These are phyloP conservation scores for Notoglanidium macrostoma DNA, from an alignment of 2,797 vertebrate genomes.

Conservation along the genomic window DNA sequence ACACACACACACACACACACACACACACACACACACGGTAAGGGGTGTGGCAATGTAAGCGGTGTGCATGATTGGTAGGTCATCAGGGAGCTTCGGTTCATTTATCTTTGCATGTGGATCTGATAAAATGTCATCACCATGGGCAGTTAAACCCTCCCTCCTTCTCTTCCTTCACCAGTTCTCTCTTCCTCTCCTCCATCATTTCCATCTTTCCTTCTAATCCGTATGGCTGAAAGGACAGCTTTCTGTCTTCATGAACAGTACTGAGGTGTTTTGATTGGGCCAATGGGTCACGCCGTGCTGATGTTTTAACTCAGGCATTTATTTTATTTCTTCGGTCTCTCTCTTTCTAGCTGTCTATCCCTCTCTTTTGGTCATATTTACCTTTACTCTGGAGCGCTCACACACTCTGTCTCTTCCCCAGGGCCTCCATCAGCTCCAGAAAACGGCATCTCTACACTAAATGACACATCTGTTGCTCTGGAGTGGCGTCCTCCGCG, in stretches of 20 bases:
- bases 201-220: constrained; percentile 22
- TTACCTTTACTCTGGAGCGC: background rate
- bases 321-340: background rate
- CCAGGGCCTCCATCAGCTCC: constrained; percentile 80
- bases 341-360: background rate
- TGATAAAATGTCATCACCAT: constrained; percentile 49
- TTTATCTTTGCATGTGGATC: constrained; percentile 31
- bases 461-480: constrained; percentile 81
- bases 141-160: constrained; percentile 32
- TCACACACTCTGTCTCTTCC: background rate
- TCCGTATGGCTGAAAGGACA: background rate
- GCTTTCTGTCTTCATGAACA: constrained; percentile 18
- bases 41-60: background rate
- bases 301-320: constrained; percentile 20
- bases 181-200: constrained; percentile 21
- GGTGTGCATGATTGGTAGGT: constrained; percentile 23
- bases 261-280: constrained; percentile 37
- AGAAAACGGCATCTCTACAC: constrained; percentile 79
- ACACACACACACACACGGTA: background rate
- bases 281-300: constrained; percentile 30
- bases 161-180: constrained; percentile 7
- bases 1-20: constrained; percentile 31
- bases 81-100: constrained; percentile 39
- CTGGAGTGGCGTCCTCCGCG: constrained; percentile 80
- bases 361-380: background rate